These are phyloP conservation scores for Drosophila kokeensis DNA, from an alignment of 2,888 invertebrate species.

Conservation along the genomic window DNA sequence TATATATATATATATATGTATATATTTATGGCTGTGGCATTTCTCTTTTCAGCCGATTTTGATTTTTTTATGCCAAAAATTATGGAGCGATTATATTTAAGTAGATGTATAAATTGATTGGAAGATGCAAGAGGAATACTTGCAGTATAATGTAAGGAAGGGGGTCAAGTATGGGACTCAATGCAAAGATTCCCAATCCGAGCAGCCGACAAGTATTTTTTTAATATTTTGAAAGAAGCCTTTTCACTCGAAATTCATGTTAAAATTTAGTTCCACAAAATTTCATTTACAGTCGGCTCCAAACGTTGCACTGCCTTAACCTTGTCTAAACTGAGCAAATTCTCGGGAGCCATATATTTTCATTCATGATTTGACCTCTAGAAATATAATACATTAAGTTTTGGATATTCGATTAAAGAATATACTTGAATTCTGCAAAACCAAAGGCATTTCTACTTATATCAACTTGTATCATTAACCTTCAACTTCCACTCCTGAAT, in stretches of 20 bases:
- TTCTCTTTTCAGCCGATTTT: background rate
- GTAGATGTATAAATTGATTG: background rate
- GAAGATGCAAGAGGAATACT: background rate
- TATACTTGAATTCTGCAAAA: background rate
- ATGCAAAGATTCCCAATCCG: rapidly evolving
- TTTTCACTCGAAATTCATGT: background rate
- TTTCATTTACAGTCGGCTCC: background rate
- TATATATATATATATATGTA: background rate
- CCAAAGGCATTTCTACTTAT: background rate
- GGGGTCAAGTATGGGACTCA: background rate
- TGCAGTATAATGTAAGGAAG: background rate
- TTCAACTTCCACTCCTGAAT: background rate
- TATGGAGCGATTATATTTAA: background rate
- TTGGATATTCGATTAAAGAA: background rate
- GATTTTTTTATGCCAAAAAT: background rate
- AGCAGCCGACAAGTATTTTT: background rate
- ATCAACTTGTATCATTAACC: background rate
- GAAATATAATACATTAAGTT: background rate
- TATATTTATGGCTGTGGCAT: background rate
- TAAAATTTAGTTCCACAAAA: background rate
- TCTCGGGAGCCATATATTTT: background rate
- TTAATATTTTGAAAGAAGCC: background rate
- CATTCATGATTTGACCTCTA: background rate
- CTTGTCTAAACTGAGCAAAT: background rate
- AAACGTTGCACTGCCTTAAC: background rate